A percentile compares a stretch with the other conserved stretches of the same genome.
Evolutionary conservation across 2,888 invertebrate genomes (phyloP).

Genomic region (Drosophila cognata): DNA sequence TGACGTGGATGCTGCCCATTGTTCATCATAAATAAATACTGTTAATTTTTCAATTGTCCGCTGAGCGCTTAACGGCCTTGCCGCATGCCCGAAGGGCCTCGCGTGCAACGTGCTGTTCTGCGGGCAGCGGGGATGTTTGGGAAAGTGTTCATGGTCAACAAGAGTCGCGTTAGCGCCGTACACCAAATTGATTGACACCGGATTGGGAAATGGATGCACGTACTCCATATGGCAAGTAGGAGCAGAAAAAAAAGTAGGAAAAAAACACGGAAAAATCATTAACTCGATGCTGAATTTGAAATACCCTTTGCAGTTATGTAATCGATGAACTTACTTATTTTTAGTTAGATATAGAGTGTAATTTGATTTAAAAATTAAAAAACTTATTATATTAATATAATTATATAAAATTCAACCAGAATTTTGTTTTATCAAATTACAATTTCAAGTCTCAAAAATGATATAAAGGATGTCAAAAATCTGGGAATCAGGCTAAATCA

Average conservation of each 20-base stretch:
- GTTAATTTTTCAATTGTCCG: conserved; percentile 78
- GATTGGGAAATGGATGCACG: conserved; percentile 56
- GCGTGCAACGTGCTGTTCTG: conserved; percentile 7
- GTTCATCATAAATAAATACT: conserved; percentile 79
- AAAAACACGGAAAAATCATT: neutral
- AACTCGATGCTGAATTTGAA: neutral
- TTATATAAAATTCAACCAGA: neutral
- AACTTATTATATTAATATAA: too few relatives aligned
- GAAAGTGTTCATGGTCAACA: conserved; percentile 20
- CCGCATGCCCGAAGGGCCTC: conserved; percentile 24
- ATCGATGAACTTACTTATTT: neutral
- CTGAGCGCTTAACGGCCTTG: conserved; percentile 61
- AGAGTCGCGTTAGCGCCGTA: conserved; percentile 41
- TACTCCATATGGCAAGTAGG: conserved; percentile 41
- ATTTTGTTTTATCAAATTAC: neutral
- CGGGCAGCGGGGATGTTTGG: neutral
- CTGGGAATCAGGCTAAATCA: neutral
- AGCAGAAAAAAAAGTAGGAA: neutral
- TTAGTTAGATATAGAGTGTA: fast-evolving
- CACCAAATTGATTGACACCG: conserved; percentile 55
- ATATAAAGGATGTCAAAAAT: neutral
- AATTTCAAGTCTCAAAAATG: neutral
- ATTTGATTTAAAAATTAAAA: neutral
- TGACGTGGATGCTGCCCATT: conserved; percentile 25
- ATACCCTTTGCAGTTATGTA: neutral